Percentiles rank a stretch among this genome's conserved stretches.
phyloP scores from a whole-genome alignment of 2,797 vertebrate species.

The Microctenopoma lineatum region DNA sequence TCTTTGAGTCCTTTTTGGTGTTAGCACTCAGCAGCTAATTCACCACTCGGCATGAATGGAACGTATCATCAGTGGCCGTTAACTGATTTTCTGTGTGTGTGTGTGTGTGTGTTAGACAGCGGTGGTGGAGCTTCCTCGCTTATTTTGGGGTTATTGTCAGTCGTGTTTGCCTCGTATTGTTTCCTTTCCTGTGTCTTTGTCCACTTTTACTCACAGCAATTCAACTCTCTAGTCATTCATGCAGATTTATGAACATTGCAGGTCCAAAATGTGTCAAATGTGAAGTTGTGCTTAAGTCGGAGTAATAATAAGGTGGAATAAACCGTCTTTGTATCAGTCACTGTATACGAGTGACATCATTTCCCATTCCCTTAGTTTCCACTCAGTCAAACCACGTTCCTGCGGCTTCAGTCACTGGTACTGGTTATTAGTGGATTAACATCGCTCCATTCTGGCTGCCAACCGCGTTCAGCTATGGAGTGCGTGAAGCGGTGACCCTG shows the following conservation, averaged over 20 bases:
- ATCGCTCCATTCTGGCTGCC: constrained; percentile 21
- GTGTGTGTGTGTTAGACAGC: too few relatives aligned
- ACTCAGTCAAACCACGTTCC: constrained; percentile 24
- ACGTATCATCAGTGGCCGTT: constrained; percentile 28
- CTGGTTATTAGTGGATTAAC: constrained; percentile 58
- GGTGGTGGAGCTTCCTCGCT: background rate
- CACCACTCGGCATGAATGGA: constrained; percentile 24
- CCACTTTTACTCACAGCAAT: background rate
- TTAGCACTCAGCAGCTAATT: constrained; percentile 42
- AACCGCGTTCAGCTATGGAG: constrained; percentile 30
- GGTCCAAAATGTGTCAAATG: background rate
- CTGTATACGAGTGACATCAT: constrained; percentile 6
- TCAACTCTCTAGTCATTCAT: too few relatives aligned
- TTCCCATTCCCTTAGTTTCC: constrained; percentile 29
- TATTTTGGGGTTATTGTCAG: background rate
- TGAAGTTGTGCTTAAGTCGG: background rate
- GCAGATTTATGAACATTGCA: too few relatives aligned
- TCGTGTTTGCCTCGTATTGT: constrained; percentile 5
- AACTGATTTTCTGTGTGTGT: background rate
- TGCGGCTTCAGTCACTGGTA: constrained; percentile 23
- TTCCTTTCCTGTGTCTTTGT: background rate
- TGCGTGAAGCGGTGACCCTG: background rate
- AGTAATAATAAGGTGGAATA: background rate
- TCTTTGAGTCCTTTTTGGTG: constrained; percentile 7
- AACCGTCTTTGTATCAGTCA: constrained; percentile 2